Base-by-base conservation (phyloP, 1,140 invertebrate genomes). In the Drosophila simulans region DNA sequence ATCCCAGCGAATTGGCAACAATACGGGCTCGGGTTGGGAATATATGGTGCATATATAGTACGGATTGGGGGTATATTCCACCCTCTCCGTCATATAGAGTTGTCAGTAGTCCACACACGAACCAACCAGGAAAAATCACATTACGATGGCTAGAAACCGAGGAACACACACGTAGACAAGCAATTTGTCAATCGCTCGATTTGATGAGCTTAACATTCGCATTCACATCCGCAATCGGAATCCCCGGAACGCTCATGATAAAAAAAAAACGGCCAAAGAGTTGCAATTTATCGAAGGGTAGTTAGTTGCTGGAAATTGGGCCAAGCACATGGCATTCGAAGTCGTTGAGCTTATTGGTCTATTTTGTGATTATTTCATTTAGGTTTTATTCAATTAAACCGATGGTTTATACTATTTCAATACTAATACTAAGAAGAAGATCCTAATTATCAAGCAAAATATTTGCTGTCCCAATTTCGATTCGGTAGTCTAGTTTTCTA, bases 101-200 rank as follows among this genome's bases (percentile, higher is more conserved):
- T 83, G 74, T 82, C 79, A 85, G 81, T 80, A 80, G 81, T 80
- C 77, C 55, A 65, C 22, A 45, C 64, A 62, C 59, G 57, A 55
- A 42, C 35, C 15, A 25, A 20, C 35, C 53, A 11, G 37, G 35
- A 57, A 52, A 35, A 69, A 55, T 54, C 27, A 25, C 48, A 69
- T 48, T 53, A 57, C 15, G 31, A 15, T 31, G 40, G 27, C 35
- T 15, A 54, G 74, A 62, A 79, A 83, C 43, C 43, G 17, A 64
- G 65, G 66, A 77, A 77, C 77, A 77, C 81, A 85, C 83, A 89
- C 83, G 84, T 80, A 89, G 85, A 80, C 79, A 80, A 73, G 80
- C 84, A 80, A 88, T 88, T 88, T 88, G 84, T 88, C 84, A 89
- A 88, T 89, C 55, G 79, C 53, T 80, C 77, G 79, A 80, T 88